Base-by-base conservation (phyloP, 2,797 vertebrate genomes). In the Notolabrus celidotus region DNA sequence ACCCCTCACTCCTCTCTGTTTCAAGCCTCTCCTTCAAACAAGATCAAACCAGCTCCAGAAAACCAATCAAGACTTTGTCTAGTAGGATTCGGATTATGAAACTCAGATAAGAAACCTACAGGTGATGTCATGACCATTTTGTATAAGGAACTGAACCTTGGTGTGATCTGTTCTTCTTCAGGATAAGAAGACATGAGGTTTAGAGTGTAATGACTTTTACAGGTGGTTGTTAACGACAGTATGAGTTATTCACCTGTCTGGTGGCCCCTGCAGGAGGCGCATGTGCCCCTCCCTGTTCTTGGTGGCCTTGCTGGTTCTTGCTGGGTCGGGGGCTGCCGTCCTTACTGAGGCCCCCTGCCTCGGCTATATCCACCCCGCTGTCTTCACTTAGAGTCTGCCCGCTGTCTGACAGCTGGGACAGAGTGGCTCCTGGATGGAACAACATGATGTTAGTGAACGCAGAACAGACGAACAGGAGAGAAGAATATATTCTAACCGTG, bases 341-440 rank as follows among this genome's bases (percentile, higher is more conserved):
- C 39, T 95, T 96, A 83, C 92, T 89, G 2, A 95, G 91, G 50
- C 68, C 86, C 80, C 93, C 90, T 14, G 86, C 83, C 47, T 97
- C 97, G 0, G 96, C 96, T 0, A 97, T 96, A 27, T 99, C 97
- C 89, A 99, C 97, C 1, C 97, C 97, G 4, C 97, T 99, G 95
- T 99, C 97, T 86, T 98, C 97, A 1, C 97, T 98, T 71, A 99
- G 95, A 10, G 97, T 98, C 93, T 99, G 97, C 53, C 97, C 97
- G 0, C 97, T 98, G 92, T 98, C 97, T 0, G 97, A 98, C 79
- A 98, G 94, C 94, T 99, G 97, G 65, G 96, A 97, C 64, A 98
- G 94, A 0, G 96, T 96, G 74, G 95, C 95, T 41, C 96, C 96
- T 96, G 93, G 34, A 72, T 5, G n/a, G 33, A 36, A 65, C 9